phyloP scores from a whole-genome alignment of 2,888 invertebrate species.

The Pseudococcus longispinus region DNA sequence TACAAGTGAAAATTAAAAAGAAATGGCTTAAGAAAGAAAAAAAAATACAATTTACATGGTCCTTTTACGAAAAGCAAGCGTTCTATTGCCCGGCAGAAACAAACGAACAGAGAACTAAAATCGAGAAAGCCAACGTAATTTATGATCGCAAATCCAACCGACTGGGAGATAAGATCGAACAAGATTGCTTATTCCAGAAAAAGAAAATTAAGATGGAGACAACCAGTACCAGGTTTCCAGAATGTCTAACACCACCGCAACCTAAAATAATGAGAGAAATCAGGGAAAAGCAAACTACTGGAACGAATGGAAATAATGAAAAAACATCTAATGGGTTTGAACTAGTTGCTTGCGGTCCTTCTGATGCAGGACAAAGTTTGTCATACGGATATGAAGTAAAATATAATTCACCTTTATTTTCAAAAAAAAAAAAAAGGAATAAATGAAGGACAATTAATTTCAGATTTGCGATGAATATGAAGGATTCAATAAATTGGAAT shows the following conservation, averaged over 20 bases:
- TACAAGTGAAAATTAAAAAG: not conserved
- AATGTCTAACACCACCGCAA: not conserved
- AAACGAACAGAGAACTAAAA: not conserved
- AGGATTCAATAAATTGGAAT: not conserved
- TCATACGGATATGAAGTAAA: not conserved
- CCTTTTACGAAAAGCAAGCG: not conserved
- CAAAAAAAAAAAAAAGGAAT: not conserved
- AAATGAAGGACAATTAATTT: not conserved
- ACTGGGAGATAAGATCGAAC: not conserved
- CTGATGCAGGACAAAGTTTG: not conserved
- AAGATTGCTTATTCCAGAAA: not conserved
- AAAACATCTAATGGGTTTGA: not conserved
- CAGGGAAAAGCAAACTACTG: too few relatives aligned
- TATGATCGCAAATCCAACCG: not conserved
- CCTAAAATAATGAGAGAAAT: not conserved
- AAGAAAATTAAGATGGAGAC: not conserved
- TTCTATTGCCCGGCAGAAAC: not conserved
- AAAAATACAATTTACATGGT: not conserved
- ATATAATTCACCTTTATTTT: not conserved
- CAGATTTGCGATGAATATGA: not conserved
- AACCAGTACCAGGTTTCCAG: not conserved
- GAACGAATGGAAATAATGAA: too few relatives aligned
- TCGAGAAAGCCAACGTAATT: not conserved
- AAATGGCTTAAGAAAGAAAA: not conserved
- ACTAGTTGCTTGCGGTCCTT: not conserved